A percentile compares a stretch with the other conserved stretches of the same genome.
These are phyloP conservation scores for Alcis repandata DNA, from an alignment of 2,888 invertebrate species.

Conservation along the genomic window DNA sequence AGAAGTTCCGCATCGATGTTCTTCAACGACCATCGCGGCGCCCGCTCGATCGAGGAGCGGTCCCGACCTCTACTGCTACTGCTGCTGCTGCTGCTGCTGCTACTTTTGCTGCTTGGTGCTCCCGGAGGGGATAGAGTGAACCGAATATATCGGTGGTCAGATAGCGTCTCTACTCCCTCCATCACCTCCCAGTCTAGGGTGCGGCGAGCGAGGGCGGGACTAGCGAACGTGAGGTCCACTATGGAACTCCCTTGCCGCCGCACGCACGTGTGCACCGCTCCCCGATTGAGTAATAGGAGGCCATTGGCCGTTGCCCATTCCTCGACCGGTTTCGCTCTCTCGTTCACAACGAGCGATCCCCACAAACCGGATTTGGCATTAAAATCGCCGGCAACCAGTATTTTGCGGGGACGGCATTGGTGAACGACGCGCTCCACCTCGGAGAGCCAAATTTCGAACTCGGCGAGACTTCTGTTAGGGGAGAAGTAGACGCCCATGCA, in stretches of 20 bases:
- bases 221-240: not conserved
- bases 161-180: not conserved
- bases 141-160: not conserved
- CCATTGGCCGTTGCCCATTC: too few relatives aligned
- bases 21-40: not conserved
- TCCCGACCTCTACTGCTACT: too few relatives aligned
- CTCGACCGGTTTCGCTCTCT: too few relatives aligned
- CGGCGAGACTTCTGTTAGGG: slow-evolving; percentile 5
- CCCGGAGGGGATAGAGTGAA: not conserved
- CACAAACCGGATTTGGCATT: too few relatives aligned
- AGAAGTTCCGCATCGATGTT: not conserved
- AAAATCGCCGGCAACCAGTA: not conserved
- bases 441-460: not conserved
- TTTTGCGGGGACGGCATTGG: not conserved
- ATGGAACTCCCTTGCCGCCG: not conserved
- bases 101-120: not conserved
- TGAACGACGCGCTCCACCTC: not conserved
- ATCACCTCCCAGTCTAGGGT: not conserved
- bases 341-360: too few relatives aligned
- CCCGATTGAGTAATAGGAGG: too few relatives aligned
- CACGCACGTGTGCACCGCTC: too few relatives aligned
- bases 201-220: not conserved
- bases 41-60: not conserved
- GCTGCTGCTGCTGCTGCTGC: too few relatives aligned
- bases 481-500: not conserved